Evolutionary conservation across 2,113 vertebrate genomes (phyloP), one percentile per base, ranked within the genome.

Genomic region (Paramisgurnus dabryanus): DNA sequence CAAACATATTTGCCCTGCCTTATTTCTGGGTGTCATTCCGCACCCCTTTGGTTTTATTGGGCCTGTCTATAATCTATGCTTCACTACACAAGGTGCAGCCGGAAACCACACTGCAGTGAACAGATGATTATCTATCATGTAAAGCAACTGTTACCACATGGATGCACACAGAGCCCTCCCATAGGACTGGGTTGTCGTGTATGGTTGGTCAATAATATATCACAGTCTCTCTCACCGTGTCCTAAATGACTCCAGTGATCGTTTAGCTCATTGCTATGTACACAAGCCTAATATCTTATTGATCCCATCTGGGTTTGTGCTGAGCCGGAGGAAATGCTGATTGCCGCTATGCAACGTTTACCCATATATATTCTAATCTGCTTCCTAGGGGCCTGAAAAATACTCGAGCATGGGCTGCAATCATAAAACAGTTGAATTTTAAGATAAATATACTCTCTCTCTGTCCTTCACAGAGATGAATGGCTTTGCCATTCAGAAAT

Each of bases 281-380:
- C 91, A 94, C 93, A 95, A 94, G 95, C 93, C 91, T 93, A 91
- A 93, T 95, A 96, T 94, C 92, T 92, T 94, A 95, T 95, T 88
- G 95, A 95, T 96, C 92, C 84, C 90, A 83, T 88, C 82, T 85
- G 82, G 78, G 86, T 88, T 95, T 95, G 91, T 95, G 96, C 95
- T 97, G 96, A 96, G 95, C 93, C 89, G 72, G 18, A 86, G 93
- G 90, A 95, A 96, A 98, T 96, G 94, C 92, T 96, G 96, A 96
- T 95, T 91, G 94, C 88, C 89, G 93, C 94, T 87, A 87, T 83
- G 86, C 84, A 88, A 86, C 86, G 87, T 89, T 90, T 87, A 88
- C 85, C 87, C 82, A 72, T 82, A 85, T 88, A 90, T 88, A 93
- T 88, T 87, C 86, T 85, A 88, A 87, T 90, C 89, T 87, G 84